phyloP scores from a whole-genome alignment of 1,140 invertebrate species.

The Ceratoteleas bidentatus region DNA sequence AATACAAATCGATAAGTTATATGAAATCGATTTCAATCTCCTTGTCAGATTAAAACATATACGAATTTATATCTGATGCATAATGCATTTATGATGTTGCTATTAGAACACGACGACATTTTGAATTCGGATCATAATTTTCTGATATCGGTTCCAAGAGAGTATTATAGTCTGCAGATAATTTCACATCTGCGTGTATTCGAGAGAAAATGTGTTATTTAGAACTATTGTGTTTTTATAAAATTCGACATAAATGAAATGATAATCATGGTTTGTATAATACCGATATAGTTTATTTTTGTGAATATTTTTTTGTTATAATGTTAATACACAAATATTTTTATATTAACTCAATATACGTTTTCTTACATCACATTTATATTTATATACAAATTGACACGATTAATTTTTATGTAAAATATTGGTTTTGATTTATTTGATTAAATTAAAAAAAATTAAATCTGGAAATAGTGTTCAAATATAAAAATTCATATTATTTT shows the following conservation, averaged over 20 bases:
- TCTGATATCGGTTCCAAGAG: constrained; percentile 37
- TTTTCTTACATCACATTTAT: too few relatives aligned
- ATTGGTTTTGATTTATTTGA: too few relatives aligned
- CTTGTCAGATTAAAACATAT: constrained; percentile 22
- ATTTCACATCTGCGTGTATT: constrained; percentile 22
- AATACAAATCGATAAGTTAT: constrained; percentile 16
- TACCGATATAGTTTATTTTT: too few relatives aligned
- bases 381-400: too few relatives aligned
- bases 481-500: too few relatives aligned
- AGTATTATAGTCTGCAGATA: constrained; percentile 21
- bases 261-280: too few relatives aligned
- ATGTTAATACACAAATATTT: not conserved
- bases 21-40: constrained; percentile 25
- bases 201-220: not conserved
- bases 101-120: constrained; percentile 41
- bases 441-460: too few relatives aligned
- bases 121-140: constrained; percentile 43
- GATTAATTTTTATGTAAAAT: too few relatives aligned
- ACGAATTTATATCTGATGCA: constrained; percentile 5
- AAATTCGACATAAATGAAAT: too few relatives aligned
- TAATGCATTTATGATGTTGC: constrained; percentile 38
- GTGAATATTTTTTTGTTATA: not conserved
- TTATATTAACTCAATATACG: too few relatives aligned
- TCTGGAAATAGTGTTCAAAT: too few relatives aligned
- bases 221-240: not conserved